A percentile compares a stretch with the other conserved stretches of the same genome.
phyloP scores from a whole-genome alignment of 64 coral and sea anemone species.

The Stylophora pistillata region DNA sequence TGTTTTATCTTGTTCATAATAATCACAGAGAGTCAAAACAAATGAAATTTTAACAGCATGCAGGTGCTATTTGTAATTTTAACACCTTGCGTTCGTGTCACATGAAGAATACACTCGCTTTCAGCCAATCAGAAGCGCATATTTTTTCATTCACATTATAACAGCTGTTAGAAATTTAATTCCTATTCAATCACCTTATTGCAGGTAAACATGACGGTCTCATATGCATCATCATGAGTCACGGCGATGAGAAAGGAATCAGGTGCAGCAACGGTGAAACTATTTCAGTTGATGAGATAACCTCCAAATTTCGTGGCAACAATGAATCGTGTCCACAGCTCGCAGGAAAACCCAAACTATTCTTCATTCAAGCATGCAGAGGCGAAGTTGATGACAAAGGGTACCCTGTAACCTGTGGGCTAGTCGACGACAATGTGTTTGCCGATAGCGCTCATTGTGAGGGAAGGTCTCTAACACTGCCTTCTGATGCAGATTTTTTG shows the following conservation, averaged over 20 bases:
- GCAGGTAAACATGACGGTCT: constrained; percentile 71
- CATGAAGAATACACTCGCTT: no score
- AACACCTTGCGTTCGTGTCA: no score
- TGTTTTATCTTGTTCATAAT: no score
- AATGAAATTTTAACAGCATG: no score
- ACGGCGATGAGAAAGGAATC: constrained; percentile 66
- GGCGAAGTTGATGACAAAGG: constrained; percentile 70
- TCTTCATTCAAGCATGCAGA: constrained; percentile 87
- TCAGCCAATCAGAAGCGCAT: no score
- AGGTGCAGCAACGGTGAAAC: constrained; percentile 41
- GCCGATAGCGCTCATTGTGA: constrained; percentile 19
- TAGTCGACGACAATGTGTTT: not conserved
- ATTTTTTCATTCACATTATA: no score
- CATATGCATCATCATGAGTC: constrained; percentile 84
- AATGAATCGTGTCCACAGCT: constrained; percentile 55
- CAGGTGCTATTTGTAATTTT: no score
- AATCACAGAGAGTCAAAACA: no score
- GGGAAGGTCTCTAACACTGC: constrained; percentile 70
- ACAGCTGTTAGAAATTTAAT: not conserved
- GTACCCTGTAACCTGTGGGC: constrained; percentile 24
- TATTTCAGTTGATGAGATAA: constrained; percentile 73
- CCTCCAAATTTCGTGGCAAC: constrained; percentile 60
- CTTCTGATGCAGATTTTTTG: constrained; percentile 83
- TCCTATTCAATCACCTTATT: not conserved
- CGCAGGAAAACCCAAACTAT: constrained; percentile 80